Percentiles rank a stretch among this genome's conserved stretches.
Evolutionary conservation across 2,797 vertebrate species (phyloP).

Genomic region (Trachops cirrhosus): DNA sequence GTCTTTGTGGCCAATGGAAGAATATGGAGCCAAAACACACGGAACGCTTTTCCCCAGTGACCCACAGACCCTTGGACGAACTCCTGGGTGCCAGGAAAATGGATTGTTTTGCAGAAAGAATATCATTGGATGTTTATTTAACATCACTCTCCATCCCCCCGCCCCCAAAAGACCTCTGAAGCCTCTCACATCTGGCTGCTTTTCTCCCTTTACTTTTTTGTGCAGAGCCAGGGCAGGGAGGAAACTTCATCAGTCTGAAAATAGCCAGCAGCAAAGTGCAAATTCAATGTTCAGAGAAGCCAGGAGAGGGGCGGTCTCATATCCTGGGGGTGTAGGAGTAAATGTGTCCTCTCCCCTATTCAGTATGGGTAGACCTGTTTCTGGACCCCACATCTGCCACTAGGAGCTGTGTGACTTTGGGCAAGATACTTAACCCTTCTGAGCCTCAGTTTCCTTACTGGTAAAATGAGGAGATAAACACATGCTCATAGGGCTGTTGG

Average conservation of each 20-base stretch:
- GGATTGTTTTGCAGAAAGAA: slow-evolving; percentile 83
- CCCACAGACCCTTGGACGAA: slow-evolving; percentile 85
- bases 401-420: background rate
- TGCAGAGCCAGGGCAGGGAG: slow-evolving; percentile 59
- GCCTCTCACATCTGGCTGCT: slow-evolving; percentile 83
- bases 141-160: slow-evolving; percentile 69
- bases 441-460: background rate
- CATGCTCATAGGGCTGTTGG: background rate
- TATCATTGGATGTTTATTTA: slow-evolving; percentile 82
- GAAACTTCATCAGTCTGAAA: slow-evolving; percentile 72
- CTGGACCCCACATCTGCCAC: background rate
- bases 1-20: slow-evolving; percentile 81
- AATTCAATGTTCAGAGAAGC: slow-evolving; percentile 63
- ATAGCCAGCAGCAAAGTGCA: slow-evolving; percentile 72
- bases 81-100: slow-evolving; percentile 84
- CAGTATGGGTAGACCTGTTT: background rate
- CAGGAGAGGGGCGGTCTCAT: background rate
- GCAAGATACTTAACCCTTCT: background rate
- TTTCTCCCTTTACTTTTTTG: slow-evolving; percentile 77
- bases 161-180: slow-evolving; percentile 73
- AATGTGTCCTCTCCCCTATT: background rate
- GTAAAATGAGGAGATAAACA: background rate
- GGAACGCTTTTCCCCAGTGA: slow-evolving; percentile 81
- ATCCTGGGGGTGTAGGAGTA: background rate
- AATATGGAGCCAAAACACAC: slow-evolving; percentile 81